Evolutionary conservation across 53 echinoderm and acorn worm species (phyloP), one percentile per base, ranked within the genome.

Genomic region (Astropecten irregularis): DNA sequence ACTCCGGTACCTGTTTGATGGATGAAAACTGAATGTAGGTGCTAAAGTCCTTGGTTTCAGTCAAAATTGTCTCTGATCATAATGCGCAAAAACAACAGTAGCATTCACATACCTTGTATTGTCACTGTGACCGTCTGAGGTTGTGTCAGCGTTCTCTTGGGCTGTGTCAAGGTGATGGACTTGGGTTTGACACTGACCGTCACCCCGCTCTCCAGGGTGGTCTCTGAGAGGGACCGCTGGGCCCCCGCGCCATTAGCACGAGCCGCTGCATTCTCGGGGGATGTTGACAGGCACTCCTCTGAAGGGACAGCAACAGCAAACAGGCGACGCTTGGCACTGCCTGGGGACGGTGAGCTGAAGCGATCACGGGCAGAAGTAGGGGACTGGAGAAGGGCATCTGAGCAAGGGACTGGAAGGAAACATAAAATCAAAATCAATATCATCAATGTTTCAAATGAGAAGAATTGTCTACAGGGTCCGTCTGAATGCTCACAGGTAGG

Each of bases 261-360:
- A 5, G 7, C 62, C 9, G 54, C 68, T 2, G 15, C 9, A 0
- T 11, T 23, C 1, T 65, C 39, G 37, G 54, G 68, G 1, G 65
- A 25, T 1, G 68, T 15, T 3, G 68, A 21, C 44, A 39, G 32
- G 0, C 23, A 31, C 22, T 37, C 68, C 8, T 63, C 55, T 1
- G 66, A 16, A 9, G 85, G 37, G 50, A 61, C 56, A 8, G 54
- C 16, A 8, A 40, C 47, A 21, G 57, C 50, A 83, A 96, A 96
- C 55, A 96, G 90, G 35, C 96, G 83, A 29, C 97, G 84, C 65
- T 87, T 83, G 14, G 97, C 93, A 1, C 82, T 84, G 2, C 97
- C 97, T 1, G 97, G 93, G 3, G 91, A 86, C 7, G 96, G 96
- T 1, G 97, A 96, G 72, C 93, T 93, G 84, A 96, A 93, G 7